Evolutionary conservation across 1,140 invertebrate species (phyloP).

Genomic region (Gryon sp.): DNA sequence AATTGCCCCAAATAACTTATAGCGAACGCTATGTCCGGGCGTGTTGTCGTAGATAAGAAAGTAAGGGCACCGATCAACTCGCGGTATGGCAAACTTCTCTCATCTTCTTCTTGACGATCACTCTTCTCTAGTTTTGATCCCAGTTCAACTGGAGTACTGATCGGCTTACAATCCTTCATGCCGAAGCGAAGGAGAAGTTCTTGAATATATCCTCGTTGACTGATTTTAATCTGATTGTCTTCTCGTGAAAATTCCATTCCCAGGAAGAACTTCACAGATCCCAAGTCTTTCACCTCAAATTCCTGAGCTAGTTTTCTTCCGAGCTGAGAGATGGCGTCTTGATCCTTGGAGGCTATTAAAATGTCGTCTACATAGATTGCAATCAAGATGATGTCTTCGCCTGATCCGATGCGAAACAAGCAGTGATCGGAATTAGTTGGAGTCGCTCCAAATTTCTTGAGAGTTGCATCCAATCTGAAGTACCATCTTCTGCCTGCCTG

Average conservation of each 20-base stretch:
- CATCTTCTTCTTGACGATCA: neutral
- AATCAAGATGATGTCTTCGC: neutral
- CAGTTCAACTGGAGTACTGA: neutral
- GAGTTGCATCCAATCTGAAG: neutral
- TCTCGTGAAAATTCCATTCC: constrained; percentile 18
- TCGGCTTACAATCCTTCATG: neutral
- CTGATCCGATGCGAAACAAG: constrained; percentile 32
- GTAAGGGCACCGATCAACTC: neutral
- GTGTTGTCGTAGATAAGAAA: no score
- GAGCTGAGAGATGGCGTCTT: neutral
- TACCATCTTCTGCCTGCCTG: constrained; percentile 12
- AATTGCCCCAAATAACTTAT: no score
- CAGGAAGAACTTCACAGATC: neutral
- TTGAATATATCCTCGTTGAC: neutral
- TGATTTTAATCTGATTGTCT: neutral
- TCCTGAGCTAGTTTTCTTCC: no score
- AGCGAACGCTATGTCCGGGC: no score
- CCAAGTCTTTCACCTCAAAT: constrained; percentile 17
- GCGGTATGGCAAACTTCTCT: neutral
- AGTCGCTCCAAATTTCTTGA: constrained; percentile 11
- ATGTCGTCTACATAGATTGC: constrained; percentile 52
- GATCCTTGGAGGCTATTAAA: constrained; percentile 5
- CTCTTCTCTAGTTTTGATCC: neutral
- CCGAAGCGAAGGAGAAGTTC: neutral
- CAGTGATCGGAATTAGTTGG: constrained; percentile 32